A percentile compares a stretch with the other conserved stretches of the same genome.
Conservation (phyloP, 2,113 vertebrate species). For the Elgaria multicarinata region DNA sequence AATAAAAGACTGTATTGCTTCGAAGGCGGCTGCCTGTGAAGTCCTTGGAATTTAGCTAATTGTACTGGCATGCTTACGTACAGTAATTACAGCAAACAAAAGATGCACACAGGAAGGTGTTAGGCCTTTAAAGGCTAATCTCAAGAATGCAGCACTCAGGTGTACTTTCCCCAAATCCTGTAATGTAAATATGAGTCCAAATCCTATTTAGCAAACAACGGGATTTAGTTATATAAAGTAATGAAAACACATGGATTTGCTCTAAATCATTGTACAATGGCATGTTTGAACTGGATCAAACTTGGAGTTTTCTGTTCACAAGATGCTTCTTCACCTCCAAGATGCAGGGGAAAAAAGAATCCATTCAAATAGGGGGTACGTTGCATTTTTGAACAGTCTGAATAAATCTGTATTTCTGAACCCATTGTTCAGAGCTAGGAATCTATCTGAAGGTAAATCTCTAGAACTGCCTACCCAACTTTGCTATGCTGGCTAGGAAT, state of each 20-base stretch:
- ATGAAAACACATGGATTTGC: not conserved
- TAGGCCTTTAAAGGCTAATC: constrained; percentile 15
- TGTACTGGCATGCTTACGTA: constrained; percentile 14
- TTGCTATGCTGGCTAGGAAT: too few species aligned
- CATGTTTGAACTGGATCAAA: not conserved
- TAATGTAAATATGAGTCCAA: not conserved
- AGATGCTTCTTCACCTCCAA: not conserved
- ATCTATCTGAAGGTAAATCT: not conserved
- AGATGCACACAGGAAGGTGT: not conserved
- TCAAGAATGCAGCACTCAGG: constrained; percentile 18
- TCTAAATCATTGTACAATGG: accelerated
- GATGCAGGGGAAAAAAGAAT: accelerated
- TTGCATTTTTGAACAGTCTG: not conserved
- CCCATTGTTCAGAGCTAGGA: not conserved
- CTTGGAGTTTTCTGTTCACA: not conserved
- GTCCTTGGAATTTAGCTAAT: constrained; percentile 23
- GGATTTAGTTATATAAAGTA: not conserved
- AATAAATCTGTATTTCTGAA: too few species aligned
- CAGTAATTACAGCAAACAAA: constrained; percentile 43
- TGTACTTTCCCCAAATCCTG: constrained; percentile 24
- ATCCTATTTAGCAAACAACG: not conserved
- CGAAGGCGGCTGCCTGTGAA: not conserved
- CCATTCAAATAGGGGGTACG: not conserved
- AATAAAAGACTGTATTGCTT: not conserved
- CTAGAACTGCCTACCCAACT: not conserved